These are phyloP conservation scores for Hoplostethus atlanticus DNA, from an alignment of 2,797 vertebrate genomes.

Conservation along the genomic window DNA sequence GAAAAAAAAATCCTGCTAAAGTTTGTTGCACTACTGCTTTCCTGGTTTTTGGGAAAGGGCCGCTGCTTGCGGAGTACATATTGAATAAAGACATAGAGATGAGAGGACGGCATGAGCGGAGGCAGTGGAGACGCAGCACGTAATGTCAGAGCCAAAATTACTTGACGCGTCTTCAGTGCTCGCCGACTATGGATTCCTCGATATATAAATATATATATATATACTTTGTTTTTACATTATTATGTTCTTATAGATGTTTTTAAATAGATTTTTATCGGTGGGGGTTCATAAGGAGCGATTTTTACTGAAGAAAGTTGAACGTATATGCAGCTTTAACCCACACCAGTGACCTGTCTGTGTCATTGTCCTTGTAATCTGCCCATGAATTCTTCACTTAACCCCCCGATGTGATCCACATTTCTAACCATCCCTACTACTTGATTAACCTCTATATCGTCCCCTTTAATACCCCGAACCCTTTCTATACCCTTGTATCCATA, in stretches of 20 bases:
- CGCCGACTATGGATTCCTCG: slow-evolving; percentile 57
- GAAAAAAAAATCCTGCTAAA: slow-evolving; percentile 79
- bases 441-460: slow-evolving; percentile 60
- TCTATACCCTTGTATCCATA: slow-evolving; percentile 25
- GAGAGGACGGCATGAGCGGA: slow-evolving; percentile 50
- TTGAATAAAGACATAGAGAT: slow-evolving; percentile 58
- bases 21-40: slow-evolving; percentile 98
- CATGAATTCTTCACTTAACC: neutral
- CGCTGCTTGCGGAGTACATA: slow-evolving; percentile 82
- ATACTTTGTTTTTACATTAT: slow-evolving; percentile 84
- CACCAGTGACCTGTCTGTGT: slow-evolving; percentile 29
- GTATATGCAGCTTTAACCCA: slow-evolving; percentile 81
- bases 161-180: slow-evolving; percentile 60
- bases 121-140: slow-evolving; percentile 53
- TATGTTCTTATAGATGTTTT: slow-evolving; percentile 89
- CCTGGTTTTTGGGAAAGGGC: slow-evolving; percentile 87
- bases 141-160: slow-evolving; percentile 61
- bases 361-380: slow-evolving; percentile 37
- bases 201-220: slow-evolving; percentile 50
- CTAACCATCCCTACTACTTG: slow-evolving; percentile 59
- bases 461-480: slow-evolving; percentile 1
- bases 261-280: slow-evolving; percentile 89
- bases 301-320: slow-evolving; percentile 83
- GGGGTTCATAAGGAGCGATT: slow-evolving; percentile 69
- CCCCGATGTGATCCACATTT: neutral